Base-by-base conservation (phyloP, 64 coral and sea anemone genomes). In the Actinia equina region DNA sequence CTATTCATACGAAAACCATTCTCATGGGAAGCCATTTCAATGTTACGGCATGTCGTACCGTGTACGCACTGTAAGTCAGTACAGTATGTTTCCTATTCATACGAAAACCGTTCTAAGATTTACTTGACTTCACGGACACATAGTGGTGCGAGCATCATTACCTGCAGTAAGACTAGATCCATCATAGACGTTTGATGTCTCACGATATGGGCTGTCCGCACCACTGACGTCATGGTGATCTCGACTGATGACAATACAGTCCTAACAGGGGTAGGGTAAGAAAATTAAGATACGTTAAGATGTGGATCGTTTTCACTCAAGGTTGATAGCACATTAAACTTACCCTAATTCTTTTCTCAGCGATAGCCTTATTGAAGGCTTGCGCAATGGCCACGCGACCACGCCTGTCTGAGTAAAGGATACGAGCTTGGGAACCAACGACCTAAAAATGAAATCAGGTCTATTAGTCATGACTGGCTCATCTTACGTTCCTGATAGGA, bases 221-320 rank as follows among this genome's bases (percentile, higher is more conserved):
- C 96, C 96, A 82, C 96, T 98, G 44, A 98, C 96, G 70, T 98
- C 96, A 79, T 98, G 96, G 74, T 98, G 96, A 78, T 98, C 96
- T 7, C 96, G 88, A 88, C 93, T 95, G 16, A 98, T 54, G 58
- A 94, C 90, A 57, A 98, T 88, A 63, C 90, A 94, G 42, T 90
- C 90, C 96, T 98, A 42, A 80, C 62, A 74, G 69, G 10, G 26
- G 69, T 26, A 41, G 69, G 27, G 27, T 42, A 4, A 74, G 12
- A 74, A 74, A 74, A 30, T 30, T 15, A 15, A 74, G 11, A 1
- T 74, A 9, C 37, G 15, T 12, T 57, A 57, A 57, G 55, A 16
- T 13, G 11, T 57, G 55, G 55, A 14, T 14, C 13, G 15, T 57
- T 57, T 37, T 37, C 7, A 13, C 55, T 16, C 46, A 49, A 49